phyloP scores from a whole-genome alignment of 2,797 vertebrate species.

The Steatocranus sp. region DNA sequence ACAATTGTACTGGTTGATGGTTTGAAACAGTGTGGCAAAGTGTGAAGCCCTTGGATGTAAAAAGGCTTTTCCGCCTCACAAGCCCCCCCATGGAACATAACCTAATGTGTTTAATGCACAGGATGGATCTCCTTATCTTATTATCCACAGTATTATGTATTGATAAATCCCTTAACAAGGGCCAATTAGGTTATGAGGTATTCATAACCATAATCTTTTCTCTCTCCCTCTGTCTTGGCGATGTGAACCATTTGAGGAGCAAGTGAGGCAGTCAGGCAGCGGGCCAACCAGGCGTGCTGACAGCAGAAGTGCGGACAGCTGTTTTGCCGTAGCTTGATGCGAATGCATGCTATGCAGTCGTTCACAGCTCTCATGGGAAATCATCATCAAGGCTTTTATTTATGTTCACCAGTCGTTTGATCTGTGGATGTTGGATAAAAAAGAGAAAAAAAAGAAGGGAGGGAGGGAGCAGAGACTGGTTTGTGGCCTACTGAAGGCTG shows the following conservation, averaged over 20 bases:
- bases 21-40: neutral
- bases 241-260: conserved; percentile 16
- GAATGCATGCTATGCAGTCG: conserved; percentile 46
- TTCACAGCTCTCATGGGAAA: conserved; percentile 62
- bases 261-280: conserved; percentile 7
- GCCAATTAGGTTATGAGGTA: conserved; percentile 10
- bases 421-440: conserved; percentile 19
- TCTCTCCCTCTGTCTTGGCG: neutral
- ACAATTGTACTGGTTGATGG: neutral
- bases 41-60: neutral
- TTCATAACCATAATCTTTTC: conserved; percentile 10
- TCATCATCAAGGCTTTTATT: conserved; percentile 60
- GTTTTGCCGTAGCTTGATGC: conserved; percentile 40
- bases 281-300: conserved; percentile 29
- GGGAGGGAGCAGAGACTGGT: neutral
- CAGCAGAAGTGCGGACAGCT: conserved; percentile 52
- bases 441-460: neutral
- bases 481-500: conserved; percentile 23
- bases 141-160: neutral
- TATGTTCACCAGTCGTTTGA: conserved; percentile 43
- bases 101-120: neutral
- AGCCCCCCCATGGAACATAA: neutral
- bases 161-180: neutral
- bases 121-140: neutral
- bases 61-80: neutral